Evolutionary conservation across 2,113 vertebrate species (phyloP), one percentile per base, ranked within the genome.

Genomic region (Coracopsis vasa): DNA sequence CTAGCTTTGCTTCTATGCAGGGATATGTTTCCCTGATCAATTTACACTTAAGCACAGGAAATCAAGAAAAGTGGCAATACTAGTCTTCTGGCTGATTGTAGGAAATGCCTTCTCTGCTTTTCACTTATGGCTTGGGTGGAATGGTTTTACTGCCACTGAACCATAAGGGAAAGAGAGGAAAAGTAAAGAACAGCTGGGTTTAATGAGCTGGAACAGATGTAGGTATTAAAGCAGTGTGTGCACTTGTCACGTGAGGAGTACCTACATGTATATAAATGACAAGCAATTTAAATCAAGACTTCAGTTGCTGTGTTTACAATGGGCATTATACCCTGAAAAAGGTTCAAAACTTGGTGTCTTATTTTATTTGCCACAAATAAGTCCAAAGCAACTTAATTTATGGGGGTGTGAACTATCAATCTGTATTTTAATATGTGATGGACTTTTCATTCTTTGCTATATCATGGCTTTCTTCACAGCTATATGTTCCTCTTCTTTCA

Each of bases 121-220:
- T 66, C 48, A 27, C 47, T 67, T 48, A 14, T 13, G 47, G 82
- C 44, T 69, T 31, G 21, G 35, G 37, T 92, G 62, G 58, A 88
- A 88, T 48, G 44, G 31, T 83, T 93, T 96, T 47, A 33, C 56
- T 88, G 31, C 35, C 72, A 24, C 1, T 53, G 80, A 96, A 71
- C 54, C 48, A 20, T 28, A 48, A 88, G 67, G 82, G 35, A 41
- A 88, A 78, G 56, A 82, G 44, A 78, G 27, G 39, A 88, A 78
- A 80, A 75, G 75, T 86, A 56, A 67, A 92, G 86, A 96, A 88
- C 86, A 86, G 86, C 90, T 97, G 92, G 86, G 65, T 92, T 94
- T 92, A 92, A 95, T 97, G 86, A 84, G 75, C 72, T 93, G 88
- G 82, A 96, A 84, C 82, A 94, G 86, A 93, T 84, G 25, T 23